Percentiles rank a stretch among this genome's conserved stretches.
Conservation (phyloP, 2,113 vertebrate species). For the Dicentrarchus labrax region DNA sequence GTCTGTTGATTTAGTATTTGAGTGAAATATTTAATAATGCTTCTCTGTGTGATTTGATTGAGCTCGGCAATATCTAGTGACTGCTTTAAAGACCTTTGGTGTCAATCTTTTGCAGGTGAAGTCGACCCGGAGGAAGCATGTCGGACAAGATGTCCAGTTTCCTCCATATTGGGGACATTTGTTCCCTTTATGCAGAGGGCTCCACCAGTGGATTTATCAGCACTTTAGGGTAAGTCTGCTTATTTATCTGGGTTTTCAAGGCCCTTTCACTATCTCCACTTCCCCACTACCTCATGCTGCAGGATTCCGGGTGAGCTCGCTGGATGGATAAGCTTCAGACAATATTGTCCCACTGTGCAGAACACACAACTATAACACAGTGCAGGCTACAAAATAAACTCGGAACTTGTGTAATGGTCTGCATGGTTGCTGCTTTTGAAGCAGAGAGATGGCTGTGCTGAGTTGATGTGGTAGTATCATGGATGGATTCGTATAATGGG, state of each 20-base stretch:
- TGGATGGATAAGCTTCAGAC: not conserved
- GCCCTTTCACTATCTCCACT: no score
- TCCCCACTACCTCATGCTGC: not conserved
- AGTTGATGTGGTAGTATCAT: not conserved
- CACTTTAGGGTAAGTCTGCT: conserved; percentile 94
- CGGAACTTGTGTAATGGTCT: not conserved
- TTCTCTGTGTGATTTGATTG: not conserved
- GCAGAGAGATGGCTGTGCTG: not conserved
- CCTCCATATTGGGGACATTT: conserved; percentile 98
- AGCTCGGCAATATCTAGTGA: not conserved
- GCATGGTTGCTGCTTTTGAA: not conserved
- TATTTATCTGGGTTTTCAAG: not conserved
- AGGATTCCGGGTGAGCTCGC: not conserved
- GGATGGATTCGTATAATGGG: not conserved
- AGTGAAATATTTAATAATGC: not conserved
- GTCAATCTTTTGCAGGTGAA: conserved; percentile 77
- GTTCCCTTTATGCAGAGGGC: conserved; percentile 98
- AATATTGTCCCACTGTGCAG: not conserved
- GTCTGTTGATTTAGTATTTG: not conserved
- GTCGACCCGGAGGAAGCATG: conserved; percentile 86
- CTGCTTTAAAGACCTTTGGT: conserved; percentile 1
- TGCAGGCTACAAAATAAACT: conserved; percentile 14
- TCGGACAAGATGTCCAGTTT: conserved; percentile 99
- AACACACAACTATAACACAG: not conserved
- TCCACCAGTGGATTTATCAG: conserved; percentile 99